Conservation (phyloP, 35 echinoderm and acorn worm genomes). For the Amphiura filiformis region DNA sequence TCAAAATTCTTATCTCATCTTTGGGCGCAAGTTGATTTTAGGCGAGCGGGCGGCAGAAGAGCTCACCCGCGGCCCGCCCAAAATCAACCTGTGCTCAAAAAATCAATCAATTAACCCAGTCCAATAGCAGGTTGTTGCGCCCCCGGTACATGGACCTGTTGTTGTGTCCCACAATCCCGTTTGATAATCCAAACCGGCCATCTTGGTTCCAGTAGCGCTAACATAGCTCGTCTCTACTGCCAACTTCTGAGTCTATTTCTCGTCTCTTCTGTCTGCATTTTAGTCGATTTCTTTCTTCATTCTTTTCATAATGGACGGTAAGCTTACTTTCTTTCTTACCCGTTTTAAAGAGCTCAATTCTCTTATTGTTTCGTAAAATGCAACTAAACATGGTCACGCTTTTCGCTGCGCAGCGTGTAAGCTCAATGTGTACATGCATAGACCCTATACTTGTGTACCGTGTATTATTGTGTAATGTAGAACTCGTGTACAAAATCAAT, state of each 20-base stretch:
- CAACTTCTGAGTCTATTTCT: conserved; percentile 11
- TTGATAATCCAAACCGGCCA: background rate
- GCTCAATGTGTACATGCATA: too few species aligned
- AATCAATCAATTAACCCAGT: conserved; percentile 2
- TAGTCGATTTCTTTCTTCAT: conserved; percentile 3
- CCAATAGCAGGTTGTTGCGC: background rate
- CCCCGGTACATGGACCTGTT: conserved; percentile 4
- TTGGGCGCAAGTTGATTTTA: too few species aligned
- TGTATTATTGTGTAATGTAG: too few species aligned
- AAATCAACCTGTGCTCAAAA: too few species aligned
- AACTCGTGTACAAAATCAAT: too few species aligned
- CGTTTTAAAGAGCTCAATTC: background rate
- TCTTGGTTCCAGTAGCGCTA: conserved; percentile 6
- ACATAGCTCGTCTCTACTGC: conserved; percentile 2
- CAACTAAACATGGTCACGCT: background rate
- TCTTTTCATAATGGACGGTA: background rate
- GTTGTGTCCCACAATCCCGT: background rate
- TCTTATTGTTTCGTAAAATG: background rate
- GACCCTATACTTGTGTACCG: too few species aligned
- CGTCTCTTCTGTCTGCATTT: background rate
- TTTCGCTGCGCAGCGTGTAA: too few species aligned
- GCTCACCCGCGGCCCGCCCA: too few species aligned
- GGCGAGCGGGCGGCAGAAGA: too few species aligned
- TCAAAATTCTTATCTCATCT: too few species aligned
- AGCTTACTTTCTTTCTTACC: background rate